Percentiles rank a stretch among this genome's conserved stretches.
Evolutionary conservation across 2,797 vertebrate species (phyloP).

Genomic region (Mormyrus proboscirostris): DNA sequence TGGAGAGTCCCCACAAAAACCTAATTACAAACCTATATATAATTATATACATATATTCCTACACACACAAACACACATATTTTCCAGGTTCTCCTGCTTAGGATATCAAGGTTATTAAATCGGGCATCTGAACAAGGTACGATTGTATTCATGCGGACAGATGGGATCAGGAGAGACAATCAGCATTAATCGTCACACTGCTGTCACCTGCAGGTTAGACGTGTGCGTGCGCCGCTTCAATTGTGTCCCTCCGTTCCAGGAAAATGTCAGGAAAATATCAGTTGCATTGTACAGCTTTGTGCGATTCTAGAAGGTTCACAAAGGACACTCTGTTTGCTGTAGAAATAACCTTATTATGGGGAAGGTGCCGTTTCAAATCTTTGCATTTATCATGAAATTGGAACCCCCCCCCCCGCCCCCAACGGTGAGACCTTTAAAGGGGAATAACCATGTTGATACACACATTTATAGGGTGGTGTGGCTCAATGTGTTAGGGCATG

Average conservation of each 20-base stretch:
- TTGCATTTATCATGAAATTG: neutral
- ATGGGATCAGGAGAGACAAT: neutral
- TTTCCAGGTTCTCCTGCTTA: neutral
- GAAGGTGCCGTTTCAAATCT: neutral
- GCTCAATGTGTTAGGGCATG: neutral
- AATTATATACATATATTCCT: neutral
- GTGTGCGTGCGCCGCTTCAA: neutral
- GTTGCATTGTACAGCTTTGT: neutral
- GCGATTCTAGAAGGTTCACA: neutral
- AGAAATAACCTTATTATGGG: slow-evolving; percentile 7
- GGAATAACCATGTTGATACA: neutral
- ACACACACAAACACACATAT: neutral
- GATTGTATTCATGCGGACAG: neutral
- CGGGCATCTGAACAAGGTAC: neutral
- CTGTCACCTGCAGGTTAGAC: neutral
- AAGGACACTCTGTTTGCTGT: neutral
- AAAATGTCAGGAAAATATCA: slow-evolving; percentile 19
- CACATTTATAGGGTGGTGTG: neutral
- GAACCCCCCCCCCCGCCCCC: neutral
- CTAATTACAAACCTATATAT: neutral
- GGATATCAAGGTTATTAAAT: neutral
- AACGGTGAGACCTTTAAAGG: neutral
- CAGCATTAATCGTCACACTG: neutral
- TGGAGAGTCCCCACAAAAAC: neutral
- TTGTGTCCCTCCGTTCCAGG: neutral